A percentile compares a stretch with the other conserved stretches of the same genome.
Evolutionary conservation across 2,797 vertebrate species (phyloP).

Genomic region (Myotis planiceps): DNA sequence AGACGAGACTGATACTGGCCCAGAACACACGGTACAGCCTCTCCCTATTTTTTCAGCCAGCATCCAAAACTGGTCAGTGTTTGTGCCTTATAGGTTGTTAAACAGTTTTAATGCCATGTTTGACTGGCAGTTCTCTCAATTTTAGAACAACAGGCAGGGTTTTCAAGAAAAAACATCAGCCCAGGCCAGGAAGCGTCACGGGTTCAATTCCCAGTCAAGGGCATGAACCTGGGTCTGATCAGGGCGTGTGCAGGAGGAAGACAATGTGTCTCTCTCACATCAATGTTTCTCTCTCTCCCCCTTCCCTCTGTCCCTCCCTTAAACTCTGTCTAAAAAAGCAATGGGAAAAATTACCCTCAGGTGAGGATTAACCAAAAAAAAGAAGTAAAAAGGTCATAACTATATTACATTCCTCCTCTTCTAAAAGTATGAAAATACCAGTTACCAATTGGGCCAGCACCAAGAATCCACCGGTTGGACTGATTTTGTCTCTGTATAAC

Average conservation of each 20-base stretch:
- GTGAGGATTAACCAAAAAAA: too few relatives aligned
- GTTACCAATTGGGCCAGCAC: not conserved
- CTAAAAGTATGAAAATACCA: not conserved
- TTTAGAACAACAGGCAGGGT: not conserved
- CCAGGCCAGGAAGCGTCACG: too few relatives aligned
- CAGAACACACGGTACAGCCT: not conserved
- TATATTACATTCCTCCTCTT: constrained; percentile 13
- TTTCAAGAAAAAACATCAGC: not conserved
- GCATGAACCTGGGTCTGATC: too few relatives aligned
- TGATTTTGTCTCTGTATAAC: not conserved
- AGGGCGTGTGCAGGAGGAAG: too few relatives aligned
- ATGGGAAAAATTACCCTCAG: too few relatives aligned
- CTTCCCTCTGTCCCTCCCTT: too few relatives aligned
- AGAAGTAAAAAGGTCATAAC: not conserved
- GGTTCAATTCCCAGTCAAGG: too few relatives aligned
- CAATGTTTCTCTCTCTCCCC: too few relatives aligned
- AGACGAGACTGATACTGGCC: not conserved
- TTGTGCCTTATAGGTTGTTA: not conserved
- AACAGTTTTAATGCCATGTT: not conserved
- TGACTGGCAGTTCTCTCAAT: not conserved
- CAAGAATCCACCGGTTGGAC: not conserved
- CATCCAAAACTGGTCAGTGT: not conserved
- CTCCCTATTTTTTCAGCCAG: not conserved
- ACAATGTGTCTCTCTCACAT: too few relatives aligned
- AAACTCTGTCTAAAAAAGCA: too few relatives aligned